Evolutionary conservation across 2,113 vertebrate genomes (phyloP).

Genomic region (Rhodinocichla rosea): DNA sequence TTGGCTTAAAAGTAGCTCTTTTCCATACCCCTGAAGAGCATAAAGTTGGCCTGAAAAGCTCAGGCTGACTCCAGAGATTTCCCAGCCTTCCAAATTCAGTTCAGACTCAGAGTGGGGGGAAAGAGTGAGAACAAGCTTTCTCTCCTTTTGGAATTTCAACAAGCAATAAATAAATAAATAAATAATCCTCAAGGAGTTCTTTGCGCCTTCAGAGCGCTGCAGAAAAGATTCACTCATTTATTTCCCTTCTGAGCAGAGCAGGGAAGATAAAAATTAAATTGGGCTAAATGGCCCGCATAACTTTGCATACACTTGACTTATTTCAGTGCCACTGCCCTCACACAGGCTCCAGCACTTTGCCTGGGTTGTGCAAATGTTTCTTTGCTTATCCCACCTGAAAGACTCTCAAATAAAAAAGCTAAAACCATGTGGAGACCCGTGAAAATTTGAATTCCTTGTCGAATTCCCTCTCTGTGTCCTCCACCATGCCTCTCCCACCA

Average conservation of each 20-base stretch:
- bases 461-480: background rate
- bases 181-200: constrained; percentile 14
- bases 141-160: constrained; percentile 3
- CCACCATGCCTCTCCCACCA: background rate
- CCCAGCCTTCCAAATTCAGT: background rate
- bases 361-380: background rate
- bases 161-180: constrained; percentile 62
- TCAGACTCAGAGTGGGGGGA: background rate
- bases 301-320: background rate
- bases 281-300: background rate
- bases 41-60: constrained; percentile 27
- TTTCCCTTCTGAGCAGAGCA: background rate
- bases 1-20: constrained; percentile 26
- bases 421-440: fast-evolving
- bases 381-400: background rate
- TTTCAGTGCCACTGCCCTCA: background rate
- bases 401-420: background rate
- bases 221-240: background rate
- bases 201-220: background rate
- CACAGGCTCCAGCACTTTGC: background rate
- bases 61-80: constrained; percentile 1
- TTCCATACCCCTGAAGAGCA: constrained; percentile 2
- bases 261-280: constrained; percentile 6
- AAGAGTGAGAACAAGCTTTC: background rate
- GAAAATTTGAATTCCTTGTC: background rate